Evolutionary conservation across 64 coral and sea anemone genomes (phyloP).

Genomic region (Montipora efflorescens): DNA sequence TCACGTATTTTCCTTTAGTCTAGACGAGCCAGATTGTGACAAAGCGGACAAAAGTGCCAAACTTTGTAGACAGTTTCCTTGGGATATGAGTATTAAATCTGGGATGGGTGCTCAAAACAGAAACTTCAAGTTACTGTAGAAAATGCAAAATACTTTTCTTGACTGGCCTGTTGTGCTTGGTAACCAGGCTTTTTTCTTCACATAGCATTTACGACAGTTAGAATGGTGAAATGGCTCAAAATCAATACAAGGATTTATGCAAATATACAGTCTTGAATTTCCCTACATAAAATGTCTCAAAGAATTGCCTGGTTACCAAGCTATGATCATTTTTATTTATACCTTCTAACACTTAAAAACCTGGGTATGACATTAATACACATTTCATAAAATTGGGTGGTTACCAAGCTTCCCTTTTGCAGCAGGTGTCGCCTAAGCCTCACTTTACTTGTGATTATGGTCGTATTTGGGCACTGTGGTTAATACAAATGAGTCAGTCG

Average conservation of each 20-base stretch:
- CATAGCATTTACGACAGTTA: constrained; percentile 3
- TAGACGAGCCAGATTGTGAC: background rate
- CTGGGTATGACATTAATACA: constrained; percentile 5
- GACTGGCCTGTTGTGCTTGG: background rate
- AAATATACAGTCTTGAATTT: background rate
- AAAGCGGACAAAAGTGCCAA: constrained; percentile 3
- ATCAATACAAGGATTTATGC: constrained; percentile 5
- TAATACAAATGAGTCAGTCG: constrained; percentile 3
- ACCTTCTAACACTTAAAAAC: constrained; percentile 3
- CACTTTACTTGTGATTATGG: background rate
- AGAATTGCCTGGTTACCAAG: too few relatives aligned
- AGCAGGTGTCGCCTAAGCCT: background rate
- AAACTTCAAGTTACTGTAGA: constrained; percentile 2
- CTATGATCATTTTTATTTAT: constrained; percentile 10
- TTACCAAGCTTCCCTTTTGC: constrained; percentile 10
- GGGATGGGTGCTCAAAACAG: constrained; percentile 5
- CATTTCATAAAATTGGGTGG: background rate
- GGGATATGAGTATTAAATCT: constrained; percentile 22
- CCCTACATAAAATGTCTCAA: too few relatives aligned
- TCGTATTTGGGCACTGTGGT: background rate
- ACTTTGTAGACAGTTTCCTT: constrained; percentile 8
- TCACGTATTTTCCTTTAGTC: too few relatives aligned
- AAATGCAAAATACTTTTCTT: constrained; percentile 5
- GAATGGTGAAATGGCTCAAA: background rate
- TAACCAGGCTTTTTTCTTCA: constrained; percentile 11